Percentiles rank a stretch among this genome's conserved stretches.
Conservation (phyloP, 2,113 vertebrate genomes). For the Dunckerocampus dactyliophorus region DNA sequence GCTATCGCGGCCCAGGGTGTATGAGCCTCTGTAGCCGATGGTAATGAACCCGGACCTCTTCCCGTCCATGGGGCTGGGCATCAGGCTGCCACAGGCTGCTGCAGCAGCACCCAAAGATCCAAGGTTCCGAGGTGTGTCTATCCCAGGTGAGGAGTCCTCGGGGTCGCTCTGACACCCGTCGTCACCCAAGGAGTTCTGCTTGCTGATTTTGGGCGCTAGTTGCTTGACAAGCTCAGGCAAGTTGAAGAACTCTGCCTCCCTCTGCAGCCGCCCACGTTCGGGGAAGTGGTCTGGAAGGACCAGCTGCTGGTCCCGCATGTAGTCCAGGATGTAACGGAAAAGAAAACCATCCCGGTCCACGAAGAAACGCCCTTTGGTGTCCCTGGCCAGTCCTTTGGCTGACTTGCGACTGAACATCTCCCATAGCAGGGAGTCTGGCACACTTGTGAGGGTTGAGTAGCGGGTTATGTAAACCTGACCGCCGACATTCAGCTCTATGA, state of each 20-base stretch:
- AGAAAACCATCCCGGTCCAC: conserved; percentile 91
- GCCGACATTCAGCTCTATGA: conserved; percentile 91
- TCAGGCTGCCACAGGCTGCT: conserved; percentile 45
- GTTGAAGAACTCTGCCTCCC: conserved; percentile 90
- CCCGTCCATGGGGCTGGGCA: conserved; percentile 53
- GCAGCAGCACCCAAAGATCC: conserved; percentile 51
- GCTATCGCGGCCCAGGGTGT: conserved; percentile 88
- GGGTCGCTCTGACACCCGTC: conserved; percentile 85
- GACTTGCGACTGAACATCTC: conserved; percentile 88
- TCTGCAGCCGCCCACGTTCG: conserved; percentile 82
- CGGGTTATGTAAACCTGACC: conserved; percentile 94
- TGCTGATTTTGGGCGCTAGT: conserved; percentile 81
- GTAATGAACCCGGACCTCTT: conserved; percentile 88
- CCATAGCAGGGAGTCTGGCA: conserved; percentile 85
- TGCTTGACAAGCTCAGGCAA: conserved; percentile 85
- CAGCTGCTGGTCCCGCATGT: conserved; percentile 87
- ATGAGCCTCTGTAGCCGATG: conserved; percentile 88
- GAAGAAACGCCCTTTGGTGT: conserved; percentile 91
- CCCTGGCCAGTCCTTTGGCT: conserved; percentile 77
- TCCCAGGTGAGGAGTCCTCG: conserved; percentile 79
- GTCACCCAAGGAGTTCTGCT: conserved; percentile 84
- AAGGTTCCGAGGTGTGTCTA: conserved; percentile 66
- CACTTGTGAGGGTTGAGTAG: conserved; percentile 83
- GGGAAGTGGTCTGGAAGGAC: conserved; percentile 93
- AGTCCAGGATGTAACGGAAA: conserved; percentile 93